Evolutionary conservation across 1,140 invertebrate species (phyloP).

Genomic region (Brachionus rotundiformis): DNA sequence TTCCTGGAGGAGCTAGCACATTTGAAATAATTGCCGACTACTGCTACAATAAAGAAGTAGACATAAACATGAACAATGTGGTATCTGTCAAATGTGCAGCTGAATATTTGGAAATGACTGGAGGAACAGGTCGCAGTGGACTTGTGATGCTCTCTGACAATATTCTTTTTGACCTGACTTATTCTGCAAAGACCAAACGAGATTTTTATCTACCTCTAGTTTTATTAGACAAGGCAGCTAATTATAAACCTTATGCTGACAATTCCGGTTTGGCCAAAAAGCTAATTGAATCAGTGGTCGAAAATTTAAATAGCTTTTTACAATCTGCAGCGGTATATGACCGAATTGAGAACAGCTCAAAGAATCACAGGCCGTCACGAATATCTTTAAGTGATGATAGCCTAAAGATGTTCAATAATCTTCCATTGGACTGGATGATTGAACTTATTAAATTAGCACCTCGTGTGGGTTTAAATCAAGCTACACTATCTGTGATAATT

Average conservation of each 20-base stretch:
- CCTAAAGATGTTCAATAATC: slow-evolving; percentile 15
- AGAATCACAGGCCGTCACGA: background rate
- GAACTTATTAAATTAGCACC: background rate
- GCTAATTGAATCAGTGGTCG: slow-evolving; percentile 32
- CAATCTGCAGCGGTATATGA: slow-evolving; percentile 32
- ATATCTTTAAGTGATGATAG: background rate
- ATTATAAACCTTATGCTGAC: background rate
- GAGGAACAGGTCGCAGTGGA: slow-evolving; percentile 21
- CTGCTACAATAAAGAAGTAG: slow-evolving; percentile 48
- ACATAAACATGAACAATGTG: slow-evolving; percentile 49
- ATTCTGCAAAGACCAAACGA: slow-evolving; percentile 44
- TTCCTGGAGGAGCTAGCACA: slow-evolving; percentile 45
- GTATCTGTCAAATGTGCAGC: slow-evolving; percentile 45
- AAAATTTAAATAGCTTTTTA: slow-evolving; percentile 36
- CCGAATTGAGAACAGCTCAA: background rate
- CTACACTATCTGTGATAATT: slow-evolving; percentile 13
- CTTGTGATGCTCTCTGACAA: slow-evolving; percentile 41
- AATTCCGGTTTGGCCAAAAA: background rate
- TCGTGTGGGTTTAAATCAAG: background rate
- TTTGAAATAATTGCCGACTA: slow-evolving; percentile 52
- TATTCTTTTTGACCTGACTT: slow-evolving; percentile 26
- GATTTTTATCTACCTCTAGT: slow-evolving; percentile 27
- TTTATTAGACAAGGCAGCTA: background rate
- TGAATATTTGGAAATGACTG: slow-evolving; percentile 52
- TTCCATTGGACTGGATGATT: slow-evolving; percentile 49